Evolutionary conservation across 2,113 vertebrate genomes (phyloP).

Genomic region (Eulemur macaco): DNA sequence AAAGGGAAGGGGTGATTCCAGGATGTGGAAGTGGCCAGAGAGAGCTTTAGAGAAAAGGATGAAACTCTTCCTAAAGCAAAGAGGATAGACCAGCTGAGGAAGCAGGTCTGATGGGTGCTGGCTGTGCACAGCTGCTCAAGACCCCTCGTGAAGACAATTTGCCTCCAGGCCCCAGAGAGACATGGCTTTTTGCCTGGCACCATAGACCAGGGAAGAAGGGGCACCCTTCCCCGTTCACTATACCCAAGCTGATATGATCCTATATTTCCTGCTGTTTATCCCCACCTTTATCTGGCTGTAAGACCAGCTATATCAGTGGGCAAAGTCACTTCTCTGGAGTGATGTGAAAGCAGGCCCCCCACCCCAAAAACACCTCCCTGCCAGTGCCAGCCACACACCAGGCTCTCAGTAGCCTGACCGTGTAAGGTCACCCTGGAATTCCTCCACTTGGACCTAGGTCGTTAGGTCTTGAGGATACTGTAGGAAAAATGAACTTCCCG

Average conservation of each 20-base stretch:
- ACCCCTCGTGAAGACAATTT: not conserved
- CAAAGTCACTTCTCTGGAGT: not conserved
- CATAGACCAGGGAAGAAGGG: not conserved
- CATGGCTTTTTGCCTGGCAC: not conserved
- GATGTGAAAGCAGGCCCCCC: not conserved
- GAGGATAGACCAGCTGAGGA: not conserved
- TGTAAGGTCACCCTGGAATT: not conserved
- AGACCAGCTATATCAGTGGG: not conserved
- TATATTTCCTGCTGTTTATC: not conserved
- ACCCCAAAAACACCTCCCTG: not conserved
- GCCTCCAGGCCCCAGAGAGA: not conserved
- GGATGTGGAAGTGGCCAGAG: not conserved
- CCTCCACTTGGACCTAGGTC: not conserved
- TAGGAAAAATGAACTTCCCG: not conserved
- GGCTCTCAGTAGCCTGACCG: not conserved
- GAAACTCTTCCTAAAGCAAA: not conserved
- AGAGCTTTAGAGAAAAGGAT: not conserved
- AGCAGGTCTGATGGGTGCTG: not conserved
- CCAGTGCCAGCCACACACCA: not conserved
- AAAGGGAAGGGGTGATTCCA: not conserved
- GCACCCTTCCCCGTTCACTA: not conserved
- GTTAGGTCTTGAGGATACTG: not conserved
- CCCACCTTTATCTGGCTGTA: not conserved
- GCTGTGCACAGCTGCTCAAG: not conserved
- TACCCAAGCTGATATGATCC: not conserved